A percentile compares a stretch with the other conserved stretches of the same genome.
phyloP scores from a whole-genome alignment of 2,797 vertebrate genomes.

The Epinephelus awoara region DNA sequence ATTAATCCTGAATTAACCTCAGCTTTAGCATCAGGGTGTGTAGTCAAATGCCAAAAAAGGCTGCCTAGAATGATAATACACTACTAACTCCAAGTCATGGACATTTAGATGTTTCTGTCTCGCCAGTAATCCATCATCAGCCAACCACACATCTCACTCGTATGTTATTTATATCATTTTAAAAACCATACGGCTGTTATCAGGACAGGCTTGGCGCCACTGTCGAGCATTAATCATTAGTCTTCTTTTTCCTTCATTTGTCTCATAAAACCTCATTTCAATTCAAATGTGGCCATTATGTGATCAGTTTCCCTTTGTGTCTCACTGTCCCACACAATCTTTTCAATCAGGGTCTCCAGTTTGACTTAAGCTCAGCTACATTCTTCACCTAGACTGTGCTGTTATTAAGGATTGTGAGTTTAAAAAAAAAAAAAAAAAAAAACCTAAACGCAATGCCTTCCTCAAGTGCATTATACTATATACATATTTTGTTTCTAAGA shows the following conservation, averaged over 20 bases:
- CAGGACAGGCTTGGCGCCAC: slow-evolving; percentile 23
- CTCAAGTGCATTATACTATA: slow-evolving; percentile 84
- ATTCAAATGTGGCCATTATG: slow-evolving; percentile 42
- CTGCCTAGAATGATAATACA: slow-evolving; percentile 62
- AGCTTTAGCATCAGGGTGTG: slow-evolving; percentile 76
- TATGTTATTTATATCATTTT: slow-evolving; percentile 40
- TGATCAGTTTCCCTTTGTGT: slow-evolving; percentile 55
- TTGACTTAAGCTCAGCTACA: slow-evolving; percentile 62
- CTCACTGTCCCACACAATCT: slow-evolving; percentile 54
- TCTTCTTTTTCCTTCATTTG: slow-evolving; percentile 42
- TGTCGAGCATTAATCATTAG: slow-evolving; percentile 42
- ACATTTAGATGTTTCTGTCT: slow-evolving; percentile 50
- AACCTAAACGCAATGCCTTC: slow-evolving; percentile 73
- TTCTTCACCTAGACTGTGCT: slow-evolving; percentile 75
- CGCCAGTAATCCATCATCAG: slow-evolving; percentile 31
- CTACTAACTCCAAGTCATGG: slow-evolving; percentile 57
- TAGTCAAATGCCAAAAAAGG: slow-evolving; percentile 72
- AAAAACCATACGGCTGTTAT: slow-evolving; percentile 13
- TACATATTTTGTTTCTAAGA: slow-evolving; percentile 77
- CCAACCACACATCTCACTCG: slow-evolving; percentile 37
- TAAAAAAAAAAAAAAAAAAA: slow-evolving; percentile 58
- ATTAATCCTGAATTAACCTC: slow-evolving; percentile 73
- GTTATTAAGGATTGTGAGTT: slow-evolving; percentile 75
- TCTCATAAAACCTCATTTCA: slow-evolving; percentile 48
- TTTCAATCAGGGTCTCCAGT: slow-evolving; percentile 76